Conservation (phyloP, 2,113 vertebrate species). For the Phocoena sinus region DNA sequence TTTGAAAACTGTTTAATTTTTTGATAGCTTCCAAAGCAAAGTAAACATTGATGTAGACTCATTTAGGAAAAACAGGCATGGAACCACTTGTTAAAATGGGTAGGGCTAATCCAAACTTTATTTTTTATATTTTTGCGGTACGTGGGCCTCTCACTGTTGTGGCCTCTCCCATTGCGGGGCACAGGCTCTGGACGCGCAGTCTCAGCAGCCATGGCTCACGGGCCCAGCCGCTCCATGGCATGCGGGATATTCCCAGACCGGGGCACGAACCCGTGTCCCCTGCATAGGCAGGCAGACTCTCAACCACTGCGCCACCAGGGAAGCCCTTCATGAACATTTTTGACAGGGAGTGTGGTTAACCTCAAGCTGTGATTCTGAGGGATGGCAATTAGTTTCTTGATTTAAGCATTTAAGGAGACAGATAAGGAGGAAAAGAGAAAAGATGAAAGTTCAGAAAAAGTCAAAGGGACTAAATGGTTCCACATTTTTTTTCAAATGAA, state of each 20-base stretch:
- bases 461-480: neutral
- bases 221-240: too few relatives aligned
- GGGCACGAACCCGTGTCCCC: too few relatives aligned
- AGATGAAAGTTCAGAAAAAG: neutral
- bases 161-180: accelerated
- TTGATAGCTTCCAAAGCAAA: neutral
- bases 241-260: accelerated
- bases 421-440: neutral
- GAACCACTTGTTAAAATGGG: neutral
- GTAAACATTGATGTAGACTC: neutral
- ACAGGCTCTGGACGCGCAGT: too few relatives aligned
- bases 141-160: too few relatives aligned
- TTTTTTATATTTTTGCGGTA: neutral
- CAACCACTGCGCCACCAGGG: too few relatives aligned
- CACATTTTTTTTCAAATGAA: neutral
- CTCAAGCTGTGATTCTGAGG: neutral
- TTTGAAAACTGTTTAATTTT: neutral
- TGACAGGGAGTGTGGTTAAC: neutral
- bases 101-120: neutral
- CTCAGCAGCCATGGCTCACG: too few relatives aligned
- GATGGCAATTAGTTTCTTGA: neutral
- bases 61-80: neutral
- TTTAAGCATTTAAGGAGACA: neutral
- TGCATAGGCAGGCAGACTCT: too few relatives aligned
- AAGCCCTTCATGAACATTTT: neutral